phyloP scores from a whole-genome alignment of 1,140 invertebrate genomes.

The Drosophila mauritiana region DNA sequence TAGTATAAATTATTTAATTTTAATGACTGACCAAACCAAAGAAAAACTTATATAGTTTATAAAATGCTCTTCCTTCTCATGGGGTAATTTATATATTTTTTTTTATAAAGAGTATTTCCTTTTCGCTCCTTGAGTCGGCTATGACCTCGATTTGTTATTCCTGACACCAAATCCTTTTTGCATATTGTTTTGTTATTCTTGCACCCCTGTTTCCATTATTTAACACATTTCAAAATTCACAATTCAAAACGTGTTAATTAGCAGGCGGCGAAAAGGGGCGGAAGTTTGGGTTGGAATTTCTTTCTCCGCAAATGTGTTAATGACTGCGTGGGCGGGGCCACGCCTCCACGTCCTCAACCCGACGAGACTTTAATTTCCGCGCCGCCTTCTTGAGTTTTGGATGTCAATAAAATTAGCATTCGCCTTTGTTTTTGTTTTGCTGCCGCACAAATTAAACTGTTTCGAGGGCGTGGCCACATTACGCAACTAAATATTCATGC shows the following conservation, averaged over 20 bases:
- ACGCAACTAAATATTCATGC: slow-evolving; percentile 82
- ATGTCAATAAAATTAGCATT: slow-evolving; percentile 83
- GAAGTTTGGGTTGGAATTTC: slow-evolving; percentile 6
- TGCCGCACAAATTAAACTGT: slow-evolving; percentile 75
- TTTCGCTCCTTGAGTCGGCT: slow-evolving; percentile 7
- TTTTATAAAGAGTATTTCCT: slow-evolving; percentile 12
- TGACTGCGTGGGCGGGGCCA: slow-evolving; percentile 49
- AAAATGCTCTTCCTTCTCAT: too few species aligned
- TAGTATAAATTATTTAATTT: too few species aligned
- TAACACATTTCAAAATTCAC: slow-evolving; percentile 77
- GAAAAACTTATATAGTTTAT: too few species aligned
- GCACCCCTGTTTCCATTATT: slow-evolving; percentile 16
- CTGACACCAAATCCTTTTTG: slow-evolving; percentile 70
- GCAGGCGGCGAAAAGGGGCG: slow-evolving; percentile 49
- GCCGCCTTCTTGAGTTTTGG: slow-evolving; percentile 49
- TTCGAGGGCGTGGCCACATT: slow-evolving; percentile 53
- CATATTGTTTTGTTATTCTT: slow-evolving; percentile 58
- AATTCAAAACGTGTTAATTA: slow-evolving; percentile 83
- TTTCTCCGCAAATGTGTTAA: slow-evolving; percentile 74
- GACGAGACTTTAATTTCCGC: slow-evolving; percentile 72
- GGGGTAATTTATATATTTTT: too few species aligned
- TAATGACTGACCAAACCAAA: too few species aligned
- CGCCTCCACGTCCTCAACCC: slow-evolving; percentile 4
- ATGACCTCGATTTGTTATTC: slow-evolving; percentile 56
- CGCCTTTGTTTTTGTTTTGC: slow-evolving; percentile 55